These are phyloP conservation scores for Chelonus insularis DNA, from an alignment of 1,140 invertebrate species.

Conservation along the genomic window DNA sequence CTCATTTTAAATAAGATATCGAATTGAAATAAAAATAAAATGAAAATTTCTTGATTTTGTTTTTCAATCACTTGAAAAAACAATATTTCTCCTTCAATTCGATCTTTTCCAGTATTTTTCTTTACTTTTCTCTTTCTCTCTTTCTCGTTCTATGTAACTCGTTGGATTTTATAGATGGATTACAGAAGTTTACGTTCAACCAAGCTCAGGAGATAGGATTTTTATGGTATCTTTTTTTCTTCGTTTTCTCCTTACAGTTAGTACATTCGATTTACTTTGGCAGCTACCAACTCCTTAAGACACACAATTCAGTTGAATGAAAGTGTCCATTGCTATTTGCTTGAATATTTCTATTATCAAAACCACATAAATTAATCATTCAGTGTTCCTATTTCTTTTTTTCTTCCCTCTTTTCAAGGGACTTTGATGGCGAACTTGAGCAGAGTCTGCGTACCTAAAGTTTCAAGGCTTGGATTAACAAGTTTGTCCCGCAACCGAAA, in stretches of 20 bases:
- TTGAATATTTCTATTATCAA: neutral
- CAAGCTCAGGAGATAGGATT: slow-evolving; percentile 37
- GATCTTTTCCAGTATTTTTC: neutral
- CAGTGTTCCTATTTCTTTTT: no score
- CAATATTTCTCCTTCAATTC: slow-evolving; percentile 2
- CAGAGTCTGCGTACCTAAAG: neutral
- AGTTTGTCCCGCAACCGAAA: slow-evolving; percentile 8
- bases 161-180: slow-evolving; percentile 48
- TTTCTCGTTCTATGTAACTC: slow-evolving; percentile 33
- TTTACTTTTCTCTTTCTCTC: neutral
- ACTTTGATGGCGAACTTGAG: no score
- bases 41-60: neutral
- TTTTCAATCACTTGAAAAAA: neutral
- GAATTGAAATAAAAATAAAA: neutral
- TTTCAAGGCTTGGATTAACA: slow-evolving; percentile 2
- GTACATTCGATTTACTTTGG: neutral
- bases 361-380: neutral
- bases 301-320: no score
- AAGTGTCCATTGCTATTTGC: neutral
- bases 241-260: neutral
- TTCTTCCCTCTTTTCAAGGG: no score
- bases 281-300: no score
- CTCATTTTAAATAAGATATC: no score
- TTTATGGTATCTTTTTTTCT: slow-evolving; percentile 33
- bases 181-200: slow-evolving; percentile 40